Percentiles rank a stretch among this genome's conserved stretches.
These are phyloP conservation scores for Folsomia manolachei DNA, from an alignment of 2,888 invertebrate genomes.

Conservation along the genomic window DNA sequence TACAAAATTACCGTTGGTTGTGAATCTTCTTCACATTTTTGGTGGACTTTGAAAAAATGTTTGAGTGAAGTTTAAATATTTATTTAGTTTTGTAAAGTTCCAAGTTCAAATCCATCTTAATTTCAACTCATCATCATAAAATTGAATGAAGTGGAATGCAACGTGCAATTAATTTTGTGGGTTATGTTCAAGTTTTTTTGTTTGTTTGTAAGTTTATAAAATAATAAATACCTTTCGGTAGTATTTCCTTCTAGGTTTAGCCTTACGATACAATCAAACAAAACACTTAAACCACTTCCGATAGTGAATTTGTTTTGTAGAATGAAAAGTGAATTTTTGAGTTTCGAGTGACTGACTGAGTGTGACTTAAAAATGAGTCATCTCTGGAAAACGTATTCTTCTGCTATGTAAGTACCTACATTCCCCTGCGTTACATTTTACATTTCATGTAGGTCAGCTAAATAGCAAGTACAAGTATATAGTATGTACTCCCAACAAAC, in stretches of 20 bases:
- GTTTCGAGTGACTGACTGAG: background rate
- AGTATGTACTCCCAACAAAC: too few relatives aligned
- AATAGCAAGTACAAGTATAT: too few relatives aligned
- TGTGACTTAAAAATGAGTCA: background rate
- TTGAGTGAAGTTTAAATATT: too few relatives aligned
- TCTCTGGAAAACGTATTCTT: background rate
- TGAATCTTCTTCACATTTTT: background rate
- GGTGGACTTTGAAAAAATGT: background rate
- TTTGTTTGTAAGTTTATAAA: too few relatives aligned
- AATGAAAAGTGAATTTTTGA: too few relatives aligned
- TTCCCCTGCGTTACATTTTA: too few relatives aligned
- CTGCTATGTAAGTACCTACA: background rate
- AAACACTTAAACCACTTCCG: background rate
- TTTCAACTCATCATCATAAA: background rate
- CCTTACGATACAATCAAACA: too few relatives aligned
- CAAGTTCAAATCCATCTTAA: background rate
- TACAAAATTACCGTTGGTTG: background rate
- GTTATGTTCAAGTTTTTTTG: background rate
- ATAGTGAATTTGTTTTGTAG: background rate
- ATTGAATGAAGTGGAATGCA: background rate
- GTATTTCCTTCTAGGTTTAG: background rate
- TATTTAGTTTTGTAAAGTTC: background rate
- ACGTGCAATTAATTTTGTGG: background rate
- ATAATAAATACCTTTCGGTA: background rate
- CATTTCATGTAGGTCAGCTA: too few relatives aligned